These are phyloP conservation scores for Therioaphis trifolii DNA, from an alignment of 2,888 invertebrate species.

Conservation along the genomic window DNA sequence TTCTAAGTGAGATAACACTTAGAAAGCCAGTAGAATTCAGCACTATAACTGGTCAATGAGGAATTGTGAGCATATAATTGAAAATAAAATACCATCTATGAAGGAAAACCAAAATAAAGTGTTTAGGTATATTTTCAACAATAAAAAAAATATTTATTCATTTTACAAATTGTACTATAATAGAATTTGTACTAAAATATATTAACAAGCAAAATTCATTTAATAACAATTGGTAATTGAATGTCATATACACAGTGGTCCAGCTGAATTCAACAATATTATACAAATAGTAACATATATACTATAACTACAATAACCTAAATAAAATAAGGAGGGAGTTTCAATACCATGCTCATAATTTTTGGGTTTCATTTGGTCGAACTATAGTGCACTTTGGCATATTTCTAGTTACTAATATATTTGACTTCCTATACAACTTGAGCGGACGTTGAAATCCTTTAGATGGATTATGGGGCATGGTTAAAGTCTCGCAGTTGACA, in stretches of 20 bases:
- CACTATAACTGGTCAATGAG: no score
- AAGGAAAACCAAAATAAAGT: no score
- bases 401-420: neutral
- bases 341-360: slow-evolving; percentile 24
- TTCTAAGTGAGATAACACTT: no score
- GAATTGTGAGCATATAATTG: no score
- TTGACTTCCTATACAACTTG: slow-evolving; percentile 68
- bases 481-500: slow-evolving; percentile 86
- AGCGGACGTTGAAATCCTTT: slow-evolving; percentile 91
- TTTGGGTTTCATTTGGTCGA: slow-evolving; percentile 18
- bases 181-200: slow-evolving; percentile 25
- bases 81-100: no score
- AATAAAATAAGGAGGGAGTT: neutral
- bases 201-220: neutral
- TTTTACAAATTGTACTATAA: slow-evolving; percentile 39
- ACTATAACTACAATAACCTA: neutral
- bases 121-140: neutral
- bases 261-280: slow-evolving; percentile 20
- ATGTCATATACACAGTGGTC: slow-evolving; percentile 22
- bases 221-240: slow-evolving; percentile 39
- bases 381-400: slow-evolving; percentile 7
- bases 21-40: no score
- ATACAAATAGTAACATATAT: slow-evolving; percentile 20
- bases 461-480: slow-evolving; percentile 82
- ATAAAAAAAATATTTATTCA: slow-evolving; percentile 48